Conservation (phyloP, 1,140 invertebrate species). For the Danaus melanippus region DNA sequence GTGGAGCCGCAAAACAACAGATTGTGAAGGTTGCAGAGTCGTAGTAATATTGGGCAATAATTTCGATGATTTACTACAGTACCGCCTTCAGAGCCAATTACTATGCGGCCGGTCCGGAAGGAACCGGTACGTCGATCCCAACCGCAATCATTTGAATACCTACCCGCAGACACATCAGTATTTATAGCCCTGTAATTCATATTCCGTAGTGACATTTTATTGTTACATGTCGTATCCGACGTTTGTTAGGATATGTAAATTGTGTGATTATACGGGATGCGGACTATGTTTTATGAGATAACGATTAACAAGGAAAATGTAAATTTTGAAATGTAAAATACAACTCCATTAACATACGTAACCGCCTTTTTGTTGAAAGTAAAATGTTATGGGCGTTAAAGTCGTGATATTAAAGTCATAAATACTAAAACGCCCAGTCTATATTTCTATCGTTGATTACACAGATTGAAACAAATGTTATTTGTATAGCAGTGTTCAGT, state of each 20-base stretch:
- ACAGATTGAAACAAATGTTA: slow-evolving; percentile 21
- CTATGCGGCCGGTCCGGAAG: slow-evolving; percentile 60
- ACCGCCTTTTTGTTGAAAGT: slow-evolving; percentile 9
- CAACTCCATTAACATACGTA: slow-evolving; percentile 6
- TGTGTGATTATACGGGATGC: slow-evolving; percentile 18
- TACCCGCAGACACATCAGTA: slow-evolving; percentile 52
- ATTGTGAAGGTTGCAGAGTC: slow-evolving; percentile 49
- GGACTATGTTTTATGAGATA: slow-evolving; percentile 21
- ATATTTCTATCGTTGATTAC: slow-evolving; percentile 13
- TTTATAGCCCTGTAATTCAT: slow-evolving; percentile 60
- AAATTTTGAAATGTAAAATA: slow-evolving; percentile 12
- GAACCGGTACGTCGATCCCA: slow-evolving; percentile 59
- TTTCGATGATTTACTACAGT: slow-evolving; percentile 62
- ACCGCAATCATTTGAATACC: slow-evolving; percentile 65
- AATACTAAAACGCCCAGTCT: slow-evolving; percentile 18
- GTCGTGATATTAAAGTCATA: slow-evolving; percentile 20
- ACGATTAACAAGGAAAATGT: slow-evolving; percentile 17
- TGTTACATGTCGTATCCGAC: slow-evolving; percentile 42
- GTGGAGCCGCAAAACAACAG: slow-evolving; percentile 51
- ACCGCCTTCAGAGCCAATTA: slow-evolving; percentile 57
- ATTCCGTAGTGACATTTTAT: slow-evolving; percentile 50
- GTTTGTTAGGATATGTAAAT: slow-evolving; percentile 50
- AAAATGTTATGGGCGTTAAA: slow-evolving; percentile 19
- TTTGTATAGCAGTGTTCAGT: too few species aligned
- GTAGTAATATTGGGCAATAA: slow-evolving; percentile 64